A percentile compares a stretch with the other conserved stretches of the same genome.
These are phyloP conservation scores for Pseudolycoriella hygida DNA, from an alignment of 2,888 invertebrate genomes.

Conservation along the genomic window DNA sequence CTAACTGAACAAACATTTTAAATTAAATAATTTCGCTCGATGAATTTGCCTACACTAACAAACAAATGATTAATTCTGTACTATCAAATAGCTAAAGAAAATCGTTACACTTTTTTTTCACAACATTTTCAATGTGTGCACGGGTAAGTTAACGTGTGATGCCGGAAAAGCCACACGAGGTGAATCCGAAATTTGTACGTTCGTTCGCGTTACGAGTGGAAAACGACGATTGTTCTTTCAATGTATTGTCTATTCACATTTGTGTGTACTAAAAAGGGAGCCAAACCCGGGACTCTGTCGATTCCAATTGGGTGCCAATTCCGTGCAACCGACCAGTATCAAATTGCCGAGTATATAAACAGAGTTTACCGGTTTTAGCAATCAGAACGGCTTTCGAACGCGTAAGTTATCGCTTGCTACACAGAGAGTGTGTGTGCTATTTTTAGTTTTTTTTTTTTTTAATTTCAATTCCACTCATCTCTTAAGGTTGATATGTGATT, in stretches of 20 bases:
- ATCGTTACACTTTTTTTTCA: too few species aligned
- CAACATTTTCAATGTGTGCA: too few species aligned
- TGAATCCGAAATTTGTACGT: constrained; percentile 2
- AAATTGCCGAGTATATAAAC: constrained; percentile 33
- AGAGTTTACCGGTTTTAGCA: constrained; percentile 45
- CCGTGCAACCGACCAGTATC: constrained; percentile 25
- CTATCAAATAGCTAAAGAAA: too few species aligned
- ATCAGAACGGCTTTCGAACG: constrained; percentile 94
- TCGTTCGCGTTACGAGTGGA: neutral
- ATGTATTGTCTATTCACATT: constrained; percentile 6
- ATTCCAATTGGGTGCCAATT: constrained; percentile 16
- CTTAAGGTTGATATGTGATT: neutral
- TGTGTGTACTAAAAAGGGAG: constrained; percentile 24
- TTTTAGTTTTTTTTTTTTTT: constrained; percentile 10
- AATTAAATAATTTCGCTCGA: too few species aligned
- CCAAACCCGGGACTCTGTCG: constrained; percentile 18
- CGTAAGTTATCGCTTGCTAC: constrained; percentile 52
- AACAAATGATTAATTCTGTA: too few species aligned
- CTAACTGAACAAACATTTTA: too few species aligned
- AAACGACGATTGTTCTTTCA: neutral
- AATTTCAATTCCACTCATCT: constrained; percentile 1
- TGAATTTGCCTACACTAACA: too few species aligned
- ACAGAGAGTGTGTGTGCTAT: constrained; percentile 3
- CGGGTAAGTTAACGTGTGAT: neutral
- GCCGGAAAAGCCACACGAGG: neutral